Conservation (phyloP, 2,888 invertebrate species). For the Ormyrus nitidulus region DNA sequence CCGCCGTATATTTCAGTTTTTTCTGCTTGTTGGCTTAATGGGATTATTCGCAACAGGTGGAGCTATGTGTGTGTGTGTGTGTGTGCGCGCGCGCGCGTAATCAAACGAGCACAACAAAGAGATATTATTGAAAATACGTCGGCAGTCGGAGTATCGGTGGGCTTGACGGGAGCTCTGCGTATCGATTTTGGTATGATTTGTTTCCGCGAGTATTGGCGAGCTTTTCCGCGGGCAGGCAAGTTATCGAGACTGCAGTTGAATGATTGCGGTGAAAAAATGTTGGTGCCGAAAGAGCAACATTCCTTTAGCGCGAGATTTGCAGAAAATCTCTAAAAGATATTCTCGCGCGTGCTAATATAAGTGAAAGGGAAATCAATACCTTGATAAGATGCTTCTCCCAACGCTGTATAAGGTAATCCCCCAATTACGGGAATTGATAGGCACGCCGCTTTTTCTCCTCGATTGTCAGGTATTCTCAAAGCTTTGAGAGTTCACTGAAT, state of each 20-base stretch:
- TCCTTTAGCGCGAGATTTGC: too few species aligned
- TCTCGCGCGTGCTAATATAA: too few species aligned
- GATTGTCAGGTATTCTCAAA: too few species aligned
- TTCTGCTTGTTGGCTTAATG: not conserved
- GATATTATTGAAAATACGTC: not conserved
- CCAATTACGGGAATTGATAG: conserved; percentile 44
- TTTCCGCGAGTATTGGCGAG: not conserved
- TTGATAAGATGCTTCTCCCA: too few species aligned
- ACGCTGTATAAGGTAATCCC: conserved; percentile 7
- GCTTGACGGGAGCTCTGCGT: not conserved
- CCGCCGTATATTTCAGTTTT: too few species aligned
- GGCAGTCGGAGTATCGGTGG: not conserved
- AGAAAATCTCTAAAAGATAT: too few species aligned
- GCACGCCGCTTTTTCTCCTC: not conserved
- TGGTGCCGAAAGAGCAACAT: too few species aligned
- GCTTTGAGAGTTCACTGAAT: too few species aligned
- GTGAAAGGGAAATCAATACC: too few species aligned
- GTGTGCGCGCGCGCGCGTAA: not conserved
- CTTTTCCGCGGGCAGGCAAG: not conserved
- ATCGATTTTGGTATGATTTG: conserved; percentile 4
- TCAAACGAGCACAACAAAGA: not conserved
- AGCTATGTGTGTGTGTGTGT: not conserved
- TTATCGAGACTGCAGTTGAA: not conserved
- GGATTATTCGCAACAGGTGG: conserved; percentile 9
- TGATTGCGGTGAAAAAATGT: too few species aligned